phyloP scores from a whole-genome alignment of 2,113 vertebrate genomes.

The Struthidea cinerea region DNA sequence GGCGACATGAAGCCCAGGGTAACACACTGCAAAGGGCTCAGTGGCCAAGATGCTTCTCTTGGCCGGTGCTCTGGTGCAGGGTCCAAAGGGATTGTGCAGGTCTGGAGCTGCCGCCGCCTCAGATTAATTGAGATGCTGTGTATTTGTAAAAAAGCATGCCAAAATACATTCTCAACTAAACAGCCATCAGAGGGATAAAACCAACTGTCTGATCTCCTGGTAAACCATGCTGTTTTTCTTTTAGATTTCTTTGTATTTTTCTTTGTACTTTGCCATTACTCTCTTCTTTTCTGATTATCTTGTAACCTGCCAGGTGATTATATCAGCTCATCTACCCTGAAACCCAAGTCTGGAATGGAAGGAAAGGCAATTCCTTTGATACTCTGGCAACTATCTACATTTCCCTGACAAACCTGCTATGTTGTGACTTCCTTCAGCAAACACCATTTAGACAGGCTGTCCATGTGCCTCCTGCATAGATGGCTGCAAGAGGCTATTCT shows the following conservation, averaged over 20 bases:
- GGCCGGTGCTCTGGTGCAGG: neutral
- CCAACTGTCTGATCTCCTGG: neutral
- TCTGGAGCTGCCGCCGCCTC: neutral
- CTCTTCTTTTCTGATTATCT: neutral
- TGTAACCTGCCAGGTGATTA: neutral
- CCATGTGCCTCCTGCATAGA: neutral
- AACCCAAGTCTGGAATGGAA: neutral
- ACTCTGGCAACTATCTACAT: neutral
- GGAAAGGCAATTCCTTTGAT: neutral
- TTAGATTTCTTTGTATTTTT: neutral
- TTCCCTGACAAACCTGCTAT: neutral
- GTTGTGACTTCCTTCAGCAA: constrained; percentile 9
- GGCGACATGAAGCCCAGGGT: neutral
- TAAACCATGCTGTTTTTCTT: neutral
- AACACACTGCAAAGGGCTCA: rapidly evolving
- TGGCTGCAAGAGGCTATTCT: neutral
- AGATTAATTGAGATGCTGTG: neutral
- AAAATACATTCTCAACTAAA: neutral
- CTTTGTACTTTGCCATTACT: neutral
- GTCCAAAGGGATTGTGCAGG: neutral
- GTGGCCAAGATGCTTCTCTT: neutral
- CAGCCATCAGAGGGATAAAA: neutral
- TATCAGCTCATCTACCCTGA: neutral
- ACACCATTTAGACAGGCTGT: neutral
- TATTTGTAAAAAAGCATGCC: neutral